These are phyloP conservation scores for Molanna angustata DNA, from an alignment of 2,888 invertebrate genomes.

Conservation along the genomic window DNA sequence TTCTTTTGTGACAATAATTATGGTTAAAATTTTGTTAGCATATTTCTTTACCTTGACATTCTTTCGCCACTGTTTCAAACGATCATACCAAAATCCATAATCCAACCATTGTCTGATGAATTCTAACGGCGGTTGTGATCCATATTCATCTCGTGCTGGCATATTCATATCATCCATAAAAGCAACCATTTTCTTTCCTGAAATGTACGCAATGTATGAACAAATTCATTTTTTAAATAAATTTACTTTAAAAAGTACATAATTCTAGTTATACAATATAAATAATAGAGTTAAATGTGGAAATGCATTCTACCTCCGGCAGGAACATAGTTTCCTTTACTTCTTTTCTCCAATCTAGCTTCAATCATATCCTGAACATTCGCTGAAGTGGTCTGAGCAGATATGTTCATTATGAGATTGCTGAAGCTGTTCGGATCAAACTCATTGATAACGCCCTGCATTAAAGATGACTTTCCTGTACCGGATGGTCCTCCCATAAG, in stretches of 20 bases:
- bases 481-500: slow-evolving; percentile 82
- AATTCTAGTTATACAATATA: background rate
- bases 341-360: slow-evolving; percentile 82
- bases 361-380: slow-evolving; percentile 85
- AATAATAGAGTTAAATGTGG: background rate
- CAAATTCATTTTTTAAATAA: background rate
- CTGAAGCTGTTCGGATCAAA: slow-evolving; percentile 60
- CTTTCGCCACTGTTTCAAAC: slow-evolving; percentile 73
- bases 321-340: slow-evolving; percentile 80
- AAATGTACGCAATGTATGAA: slow-evolving; percentile 32
- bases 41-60: slow-evolving; percentile 60
- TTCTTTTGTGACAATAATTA: no score
- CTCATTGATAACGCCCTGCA: slow-evolving; percentile 62
- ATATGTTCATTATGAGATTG: slow-evolving; percentile 79
- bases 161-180: slow-evolving; percentile 93
- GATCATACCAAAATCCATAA: slow-evolving; percentile 88
- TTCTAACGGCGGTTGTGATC: slow-evolving; percentile 87
- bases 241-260: no score
- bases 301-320: slow-evolving; percentile 56
- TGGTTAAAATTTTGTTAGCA: no score
- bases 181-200: slow-evolving; percentile 73
- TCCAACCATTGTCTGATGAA: slow-evolving; percentile 82
- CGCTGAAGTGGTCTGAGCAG: slow-evolving; percentile 82
- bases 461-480: slow-evolving; percentile 82
- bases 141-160: slow-evolving; percentile 86